Evolutionary conservation across 2,113 vertebrate genomes (phyloP), one percentile per base, ranked within the genome.

Genomic region (Ceratotherium simum): DNA sequence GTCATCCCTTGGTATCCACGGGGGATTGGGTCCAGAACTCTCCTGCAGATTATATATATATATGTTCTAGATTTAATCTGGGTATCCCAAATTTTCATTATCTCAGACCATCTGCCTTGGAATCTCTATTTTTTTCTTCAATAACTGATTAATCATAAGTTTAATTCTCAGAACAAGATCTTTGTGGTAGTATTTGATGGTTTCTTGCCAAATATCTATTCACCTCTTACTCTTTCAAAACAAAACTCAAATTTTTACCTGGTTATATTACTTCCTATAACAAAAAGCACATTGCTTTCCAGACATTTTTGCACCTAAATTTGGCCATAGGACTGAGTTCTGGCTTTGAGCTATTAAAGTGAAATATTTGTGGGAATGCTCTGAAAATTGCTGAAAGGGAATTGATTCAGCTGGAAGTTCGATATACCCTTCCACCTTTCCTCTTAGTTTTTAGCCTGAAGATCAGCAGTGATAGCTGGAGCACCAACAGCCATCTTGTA

Each of bases 321-420:
- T 48, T 92, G n/a, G 5, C 23, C 51, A 56, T 48, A 13, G 17
- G 62, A 92, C 58, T 96, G 81, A 87, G 29, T 64, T 95, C n/a
- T 87, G 14, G 39, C 46, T 70, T 93, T 91, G 33, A 88, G 33
- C 13, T 89, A 25, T 48, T 90, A 62, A 54, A 51, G 54, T 94
- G 3, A 90, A 95, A 76, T 94, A 87, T 82, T 79, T 94, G 33
- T 73, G 83, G 5, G 3, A 96, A 27, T 97, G 86, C 42, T 92
- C 25, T 86, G 29, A 73, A 85, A 46, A 91, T 36, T 33, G 42
- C 21, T 90, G 88, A 90, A 86, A 80, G 56, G 82, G 92, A 84
- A 91, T 21, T 31, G 39, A 90, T 56, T 96, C 8, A 67, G 27
- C 58, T 72, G 5, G 60, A 93, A 82, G 10, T 62, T 51, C 10